phyloP scores from a whole-genome alignment of 2,113 vertebrate species.

The Erythrocercus mccallii region DNA sequence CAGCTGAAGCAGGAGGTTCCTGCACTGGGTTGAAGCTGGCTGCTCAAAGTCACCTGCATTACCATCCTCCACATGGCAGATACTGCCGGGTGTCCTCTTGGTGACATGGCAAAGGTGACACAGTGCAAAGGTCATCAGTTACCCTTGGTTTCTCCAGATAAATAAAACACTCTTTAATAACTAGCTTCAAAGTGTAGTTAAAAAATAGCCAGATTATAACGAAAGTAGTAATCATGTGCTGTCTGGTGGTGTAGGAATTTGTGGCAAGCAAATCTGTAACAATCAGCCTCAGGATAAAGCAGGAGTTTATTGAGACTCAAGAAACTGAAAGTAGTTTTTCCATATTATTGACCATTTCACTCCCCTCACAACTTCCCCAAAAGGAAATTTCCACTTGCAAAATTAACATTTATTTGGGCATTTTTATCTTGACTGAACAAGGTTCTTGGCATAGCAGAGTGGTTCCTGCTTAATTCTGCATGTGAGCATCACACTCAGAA shows the following conservation, averaged over 20 bases:
- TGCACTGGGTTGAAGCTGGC: not conserved
- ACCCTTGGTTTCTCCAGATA: not conserved
- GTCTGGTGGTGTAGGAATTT: fast-evolving
- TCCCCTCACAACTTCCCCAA: not conserved
- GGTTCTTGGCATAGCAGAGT: not conserved
- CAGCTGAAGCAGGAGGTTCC: not conserved
- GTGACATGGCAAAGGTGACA: not conserved
- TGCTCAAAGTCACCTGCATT: not conserved
- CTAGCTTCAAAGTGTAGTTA: not conserved
- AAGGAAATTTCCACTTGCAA: not conserved
- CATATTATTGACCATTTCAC: not conserved
- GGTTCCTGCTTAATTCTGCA: not conserved
- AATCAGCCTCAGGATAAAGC: not conserved
- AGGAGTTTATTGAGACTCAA: not conserved
- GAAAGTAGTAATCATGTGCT: not conserved
- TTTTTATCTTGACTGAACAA: not conserved
- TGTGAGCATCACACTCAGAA: not conserved
- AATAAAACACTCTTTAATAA: not conserved
- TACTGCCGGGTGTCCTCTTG: not conserved
- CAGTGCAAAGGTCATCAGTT: not conserved
- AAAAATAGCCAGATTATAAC: not conserved
- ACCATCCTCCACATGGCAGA: not conserved
- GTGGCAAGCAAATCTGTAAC: fast-evolving
- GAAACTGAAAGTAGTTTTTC: not conserved
- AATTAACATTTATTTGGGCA: not conserved